Conservation (phyloP, 2,113 vertebrate genomes). For the Neotragus pygmaeus region DNA sequence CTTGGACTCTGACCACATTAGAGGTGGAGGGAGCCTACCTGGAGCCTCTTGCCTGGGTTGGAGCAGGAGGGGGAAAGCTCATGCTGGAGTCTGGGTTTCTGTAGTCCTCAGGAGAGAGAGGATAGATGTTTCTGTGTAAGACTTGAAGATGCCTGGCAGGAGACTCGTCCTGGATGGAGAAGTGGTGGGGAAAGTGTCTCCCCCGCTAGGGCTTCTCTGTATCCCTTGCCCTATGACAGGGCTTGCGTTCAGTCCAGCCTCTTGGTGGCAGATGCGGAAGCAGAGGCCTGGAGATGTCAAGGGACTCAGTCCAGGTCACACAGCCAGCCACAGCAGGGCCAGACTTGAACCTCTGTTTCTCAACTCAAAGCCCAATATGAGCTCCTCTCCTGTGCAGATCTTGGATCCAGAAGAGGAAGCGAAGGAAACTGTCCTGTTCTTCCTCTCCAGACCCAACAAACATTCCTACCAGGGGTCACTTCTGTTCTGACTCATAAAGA, state of each 20-base stretch:
- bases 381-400: neutral
- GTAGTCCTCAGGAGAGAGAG: neutral
- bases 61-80: neutral
- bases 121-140: neutral
- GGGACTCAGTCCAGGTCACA: neutral
- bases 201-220: neutral
- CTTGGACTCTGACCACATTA: neutral
- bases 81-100: neutral
- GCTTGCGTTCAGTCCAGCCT: neutral
- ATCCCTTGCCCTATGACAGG: neutral
- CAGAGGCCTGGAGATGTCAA: neutral
- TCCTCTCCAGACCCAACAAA: neutral
- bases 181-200: neutral
- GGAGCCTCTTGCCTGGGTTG: neutral
- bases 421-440: neutral
- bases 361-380: neutral
- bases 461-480: conserved; percentile 33
- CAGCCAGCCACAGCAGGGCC: neutral
- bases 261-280: neutral
- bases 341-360: neutral
- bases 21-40: neutral
- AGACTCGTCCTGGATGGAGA: neutral
- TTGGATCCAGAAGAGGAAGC: neutral
- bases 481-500: conserved; percentile 55
- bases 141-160: neutral